These are phyloP conservation scores for Ptilonorhynchus violaceus DNA, from an alignment of 2,113 vertebrate genomes.

Conservation along the genomic window DNA sequence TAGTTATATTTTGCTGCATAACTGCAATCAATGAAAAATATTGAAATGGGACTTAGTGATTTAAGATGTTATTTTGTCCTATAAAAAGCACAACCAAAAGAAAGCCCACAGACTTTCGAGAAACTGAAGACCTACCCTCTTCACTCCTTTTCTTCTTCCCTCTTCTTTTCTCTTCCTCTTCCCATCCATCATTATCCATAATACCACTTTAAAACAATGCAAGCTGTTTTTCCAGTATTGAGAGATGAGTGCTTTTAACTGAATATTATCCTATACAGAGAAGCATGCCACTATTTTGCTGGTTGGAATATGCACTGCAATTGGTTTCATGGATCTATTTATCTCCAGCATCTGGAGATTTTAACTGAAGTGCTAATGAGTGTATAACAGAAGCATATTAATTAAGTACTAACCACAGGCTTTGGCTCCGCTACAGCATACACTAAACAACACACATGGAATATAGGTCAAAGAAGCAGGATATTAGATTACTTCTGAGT, in stretches of 20 bases:
- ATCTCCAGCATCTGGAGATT: slow-evolving; percentile 47
- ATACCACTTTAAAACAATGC: background rate
- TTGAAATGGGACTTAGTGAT: background rate
- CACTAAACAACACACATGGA: background rate
- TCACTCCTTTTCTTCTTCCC: background rate
- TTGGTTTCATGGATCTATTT: slow-evolving; percentile 12
- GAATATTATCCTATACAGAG: background rate
- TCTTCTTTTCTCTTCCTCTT: background rate
- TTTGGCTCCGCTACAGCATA: background rate
- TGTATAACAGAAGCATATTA: slow-evolving; percentile 29
- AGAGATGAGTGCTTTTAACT: background rate
- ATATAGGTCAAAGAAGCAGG: background rate
- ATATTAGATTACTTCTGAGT: background rate
- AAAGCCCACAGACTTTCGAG: background rate
- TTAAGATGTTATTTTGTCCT: background rate
- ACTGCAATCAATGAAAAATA: background rate
- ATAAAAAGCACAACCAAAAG: background rate
- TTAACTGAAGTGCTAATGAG: slow-evolving; percentile 54
- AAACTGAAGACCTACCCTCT: background rate
- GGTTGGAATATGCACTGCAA: background rate
- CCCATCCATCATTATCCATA: background rate
- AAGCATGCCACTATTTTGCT: background rate
- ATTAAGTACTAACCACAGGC: slow-evolving; percentile 11
- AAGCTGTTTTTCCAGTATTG: background rate
- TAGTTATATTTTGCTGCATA: background rate